Evolutionary conservation across 2,888 invertebrate genomes (phyloP).

Genomic region (Dascillus cervinus): DNA sequence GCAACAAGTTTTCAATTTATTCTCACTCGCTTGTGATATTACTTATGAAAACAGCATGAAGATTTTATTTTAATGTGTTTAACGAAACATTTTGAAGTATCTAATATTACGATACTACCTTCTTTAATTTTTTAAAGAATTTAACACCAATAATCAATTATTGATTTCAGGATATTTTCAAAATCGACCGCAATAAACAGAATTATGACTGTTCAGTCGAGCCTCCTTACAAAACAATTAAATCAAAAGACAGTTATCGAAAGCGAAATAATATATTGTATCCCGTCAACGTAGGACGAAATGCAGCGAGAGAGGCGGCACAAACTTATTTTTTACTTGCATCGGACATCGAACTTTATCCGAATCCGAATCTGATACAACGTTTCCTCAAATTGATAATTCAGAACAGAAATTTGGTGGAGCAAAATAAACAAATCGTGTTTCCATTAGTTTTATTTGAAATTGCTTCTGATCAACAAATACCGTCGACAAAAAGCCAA

Average conservation of each 20-base stretch:
- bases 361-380: constrained; percentile 8
- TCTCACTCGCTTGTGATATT: too few relatives aligned
- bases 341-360: constrained; percentile 11
- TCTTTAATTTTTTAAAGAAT: too few relatives aligned
- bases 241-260: constrained; percentile 2
- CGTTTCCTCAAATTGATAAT: too few relatives aligned
- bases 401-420: too few relatives aligned
- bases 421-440: constrained; percentile 4
- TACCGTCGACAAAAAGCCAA: constrained; percentile 5
- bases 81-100: too few relatives aligned
- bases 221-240: background rate
- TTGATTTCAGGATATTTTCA: too few relatives aligned
- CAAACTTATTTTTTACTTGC: constrained; percentile 9
- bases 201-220: background rate
- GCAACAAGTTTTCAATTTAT: too few relatives aligned
- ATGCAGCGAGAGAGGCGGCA: constrained; percentile 8
- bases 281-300: constrained; percentile 8
- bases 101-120: too few relatives aligned
- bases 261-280: constrained; percentile 5
- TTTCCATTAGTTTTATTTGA: constrained; percentile 7
- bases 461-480: background rate
- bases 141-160: too few relatives aligned
- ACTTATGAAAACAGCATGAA: too few relatives aligned
- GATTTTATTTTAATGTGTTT: too few relatives aligned
- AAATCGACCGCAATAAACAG: too few relatives aligned